A percentile compares a stretch with the other conserved stretches of the same genome.
Conservation (phyloP, 2,888 invertebrate species). For the Drosophila paracracens region DNA sequence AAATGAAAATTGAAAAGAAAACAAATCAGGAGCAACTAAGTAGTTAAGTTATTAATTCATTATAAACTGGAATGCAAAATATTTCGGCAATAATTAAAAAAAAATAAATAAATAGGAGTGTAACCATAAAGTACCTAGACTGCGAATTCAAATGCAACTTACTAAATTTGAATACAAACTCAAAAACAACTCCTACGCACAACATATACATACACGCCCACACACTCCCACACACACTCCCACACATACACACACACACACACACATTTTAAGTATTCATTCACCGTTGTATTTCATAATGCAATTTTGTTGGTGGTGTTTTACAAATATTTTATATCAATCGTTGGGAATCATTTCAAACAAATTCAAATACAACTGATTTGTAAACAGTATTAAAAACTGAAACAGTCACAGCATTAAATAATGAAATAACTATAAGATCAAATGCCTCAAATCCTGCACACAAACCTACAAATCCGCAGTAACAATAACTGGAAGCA, state of each 20-base stretch:
- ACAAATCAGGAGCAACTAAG: slow-evolving; percentile 36
- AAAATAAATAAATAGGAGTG: slow-evolving; percentile 21
- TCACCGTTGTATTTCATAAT: slow-evolving; percentile 23
- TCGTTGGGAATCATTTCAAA: slow-evolving; percentile 18
- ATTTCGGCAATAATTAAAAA: slow-evolving; percentile 23
- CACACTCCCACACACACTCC: slow-evolving; percentile 9
- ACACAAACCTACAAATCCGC: slow-evolving; percentile 52
- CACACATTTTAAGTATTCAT: slow-evolving; percentile 37
- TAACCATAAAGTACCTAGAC: slow-evolving; percentile 66
- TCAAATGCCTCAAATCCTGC: slow-evolving; percentile 26
- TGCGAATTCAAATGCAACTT: slow-evolving; percentile 40
- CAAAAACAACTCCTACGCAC: slow-evolving; percentile 20
- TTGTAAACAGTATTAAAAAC: slow-evolving; percentile 24
- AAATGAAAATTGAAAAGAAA: slow-evolving; percentile 40
- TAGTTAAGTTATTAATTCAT: slow-evolving; percentile 36
- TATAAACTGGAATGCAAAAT: slow-evolving; percentile 37
- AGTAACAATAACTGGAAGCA: slow-evolving; percentile 60
- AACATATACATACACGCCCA: slow-evolving; percentile 14
- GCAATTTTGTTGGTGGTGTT: slow-evolving; percentile 33
- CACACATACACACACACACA: slow-evolving; percentile 19
- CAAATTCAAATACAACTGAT: slow-evolving; percentile 41
- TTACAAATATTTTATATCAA: slow-evolving; percentile 24
- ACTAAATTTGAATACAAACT: slow-evolving; percentile 42
- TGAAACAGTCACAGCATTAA: slow-evolving; percentile 14
- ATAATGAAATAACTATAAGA: slow-evolving; percentile 9